Percentiles rank a stretch among this genome's conserved stretches.
phyloP scores from a whole-genome alignment of 2,888 invertebrate species.

The Dioctria rufipes region DNA sequence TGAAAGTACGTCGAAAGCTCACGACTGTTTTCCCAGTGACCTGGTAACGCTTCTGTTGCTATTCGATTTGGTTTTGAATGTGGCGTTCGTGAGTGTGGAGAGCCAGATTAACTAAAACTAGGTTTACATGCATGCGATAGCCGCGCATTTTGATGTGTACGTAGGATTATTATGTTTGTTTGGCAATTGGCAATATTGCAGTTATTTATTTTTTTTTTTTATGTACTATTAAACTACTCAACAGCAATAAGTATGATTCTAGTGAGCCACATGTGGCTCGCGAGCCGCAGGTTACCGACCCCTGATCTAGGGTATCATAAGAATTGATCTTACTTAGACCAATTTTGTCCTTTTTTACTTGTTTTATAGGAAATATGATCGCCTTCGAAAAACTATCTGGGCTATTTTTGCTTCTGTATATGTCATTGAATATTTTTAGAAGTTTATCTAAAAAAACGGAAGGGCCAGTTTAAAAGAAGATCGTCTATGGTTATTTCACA shows the following conservation, averaged over 20 bases:
- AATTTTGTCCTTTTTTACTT: too few species aligned
- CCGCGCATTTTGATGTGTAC: constrained; percentile 6
- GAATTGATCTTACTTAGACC: too few species aligned
- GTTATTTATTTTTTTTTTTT: neutral
- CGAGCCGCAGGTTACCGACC: neutral
- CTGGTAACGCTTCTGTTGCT: constrained; percentile 17
- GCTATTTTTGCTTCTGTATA: too few species aligned
- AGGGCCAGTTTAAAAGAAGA: too few species aligned
- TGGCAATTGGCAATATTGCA: constrained; percentile 18
- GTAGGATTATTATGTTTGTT: constrained; percentile 3
- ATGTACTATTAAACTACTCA: constrained; percentile 15
- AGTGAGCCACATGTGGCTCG: too few species aligned
- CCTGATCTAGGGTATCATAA: too few species aligned
- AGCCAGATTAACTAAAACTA: constrained; percentile 11
- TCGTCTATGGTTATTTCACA: too few species aligned
- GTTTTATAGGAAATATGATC: too few species aligned
- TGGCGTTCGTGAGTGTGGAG: constrained; percentile 1
- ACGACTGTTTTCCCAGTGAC: constrained; percentile 23
- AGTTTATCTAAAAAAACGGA: too few species aligned
- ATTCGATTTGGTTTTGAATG: constrained; percentile 3
- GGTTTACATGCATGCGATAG: constrained; percentile 18
- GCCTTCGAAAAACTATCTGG: too few species aligned
- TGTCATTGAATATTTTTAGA: too few species aligned
- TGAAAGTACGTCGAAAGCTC: constrained; percentile 20
- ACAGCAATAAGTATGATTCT: neutral